These are phyloP conservation scores for Micronycteris hirsuta DNA, from an alignment of 2,113 vertebrate species.

Conservation along the genomic window DNA sequence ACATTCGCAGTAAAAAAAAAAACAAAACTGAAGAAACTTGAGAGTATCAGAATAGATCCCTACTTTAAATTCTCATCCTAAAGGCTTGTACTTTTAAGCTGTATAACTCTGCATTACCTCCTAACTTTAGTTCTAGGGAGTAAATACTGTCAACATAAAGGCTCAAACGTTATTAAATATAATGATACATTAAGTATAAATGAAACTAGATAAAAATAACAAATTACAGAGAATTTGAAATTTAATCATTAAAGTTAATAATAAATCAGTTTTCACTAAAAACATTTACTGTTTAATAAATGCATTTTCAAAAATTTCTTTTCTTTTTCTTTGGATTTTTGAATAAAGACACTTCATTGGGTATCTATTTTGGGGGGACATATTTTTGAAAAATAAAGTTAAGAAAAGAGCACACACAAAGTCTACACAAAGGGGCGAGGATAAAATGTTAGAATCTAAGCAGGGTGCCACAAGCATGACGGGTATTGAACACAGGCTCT, in stretches of 20 bases:
- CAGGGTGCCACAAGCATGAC: background rate
- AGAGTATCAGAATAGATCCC: background rate
- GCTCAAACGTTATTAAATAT: background rate
- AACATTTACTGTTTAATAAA: slow-evolving; percentile 7
- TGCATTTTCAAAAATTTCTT: background rate
- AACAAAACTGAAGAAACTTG: background rate
- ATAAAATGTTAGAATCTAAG: background rate
- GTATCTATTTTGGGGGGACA: background rate
- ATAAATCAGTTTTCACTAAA: background rate
- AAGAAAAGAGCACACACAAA: slow-evolving; percentile 11
- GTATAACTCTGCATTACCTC: background rate
- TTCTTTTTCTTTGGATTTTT: background rate
- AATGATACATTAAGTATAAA: slow-evolving; percentile 26
- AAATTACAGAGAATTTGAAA: slow-evolving; percentile 8
- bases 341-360: background rate
- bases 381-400: slow-evolving; percentile 26
- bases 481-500: background rate
- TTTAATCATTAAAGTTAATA: background rate
- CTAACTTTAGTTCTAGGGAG: background rate
- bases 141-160: slow-evolving; percentile 9
- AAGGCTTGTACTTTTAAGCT: background rate
- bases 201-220: background rate
- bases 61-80: slow-evolving; percentile 7
- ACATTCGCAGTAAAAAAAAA: background rate
- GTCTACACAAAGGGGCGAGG: background rate